Evolutionary conservation across 2,888 invertebrate species (phyloP).

Genomic region (Tolmerus cingulatus): DNA sequence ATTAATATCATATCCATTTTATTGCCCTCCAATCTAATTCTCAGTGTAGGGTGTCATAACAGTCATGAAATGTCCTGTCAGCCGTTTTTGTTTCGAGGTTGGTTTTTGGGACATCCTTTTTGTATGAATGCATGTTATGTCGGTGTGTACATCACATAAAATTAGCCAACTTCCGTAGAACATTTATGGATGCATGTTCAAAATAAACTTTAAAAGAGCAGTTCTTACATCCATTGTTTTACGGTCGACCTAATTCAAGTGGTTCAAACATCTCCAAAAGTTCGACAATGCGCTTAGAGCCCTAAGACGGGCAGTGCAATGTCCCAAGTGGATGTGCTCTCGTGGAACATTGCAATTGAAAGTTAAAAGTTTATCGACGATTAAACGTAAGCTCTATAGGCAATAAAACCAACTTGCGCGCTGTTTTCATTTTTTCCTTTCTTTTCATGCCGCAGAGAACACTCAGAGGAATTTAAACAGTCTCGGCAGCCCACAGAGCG

Average conservation of each 20-base stretch:
- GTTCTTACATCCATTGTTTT: neutral
- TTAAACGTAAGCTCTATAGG: conserved; percentile 24
- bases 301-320: neutral
- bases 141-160: too few species aligned
- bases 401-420: conserved; percentile 9
- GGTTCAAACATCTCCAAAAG: neutral
- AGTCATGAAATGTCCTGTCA: too few species aligned
- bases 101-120: too few species aligned
- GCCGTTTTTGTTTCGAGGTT: too few species aligned
- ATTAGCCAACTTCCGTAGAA: too few species aligned
- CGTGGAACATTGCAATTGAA: conserved; percentile 20
- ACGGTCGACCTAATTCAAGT: neutral
- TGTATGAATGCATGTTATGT: too few species aligned
- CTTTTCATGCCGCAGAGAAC: neutral
- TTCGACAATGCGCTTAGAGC: conserved; percentile 7
- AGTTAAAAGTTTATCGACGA: conserved; percentile 35
- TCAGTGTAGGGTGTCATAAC: too few species aligned
- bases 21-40: too few species aligned
- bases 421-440: neutral
- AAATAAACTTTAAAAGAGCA: neutral
- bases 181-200: neutral
- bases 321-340: neutral
- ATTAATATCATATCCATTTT: too few species aligned
- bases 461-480: conserved; percentile 4
- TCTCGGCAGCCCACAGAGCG: neutral